Percentiles rank a stretch among this genome's conserved stretches.
Evolutionary conservation across 2,888 invertebrate species (phyloP).

Genomic region (Rhagonycha lutea): DNA sequence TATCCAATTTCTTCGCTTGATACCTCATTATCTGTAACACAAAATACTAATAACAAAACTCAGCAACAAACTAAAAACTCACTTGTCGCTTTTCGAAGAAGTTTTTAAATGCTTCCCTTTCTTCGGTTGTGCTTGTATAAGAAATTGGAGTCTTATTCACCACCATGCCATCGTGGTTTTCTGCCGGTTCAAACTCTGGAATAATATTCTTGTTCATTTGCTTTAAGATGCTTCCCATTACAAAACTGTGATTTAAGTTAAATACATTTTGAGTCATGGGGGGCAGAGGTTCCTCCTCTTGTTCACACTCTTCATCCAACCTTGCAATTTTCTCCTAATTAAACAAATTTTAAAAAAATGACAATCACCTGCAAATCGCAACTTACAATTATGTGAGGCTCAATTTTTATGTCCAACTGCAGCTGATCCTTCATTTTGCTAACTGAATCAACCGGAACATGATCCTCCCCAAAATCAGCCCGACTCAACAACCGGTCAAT

Average conservation of each 20-base stretch:
- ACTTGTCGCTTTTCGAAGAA: conserved; percentile 62
- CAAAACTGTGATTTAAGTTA: conserved; percentile 68
- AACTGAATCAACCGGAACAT: conserved; percentile 56
- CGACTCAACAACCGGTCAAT: conserved; percentile 63
- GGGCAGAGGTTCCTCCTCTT: conserved; percentile 58
- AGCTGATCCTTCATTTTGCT: conserved; percentile 48
- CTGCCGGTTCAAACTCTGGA: conserved; percentile 35
- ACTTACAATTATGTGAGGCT: conserved; percentile 57
- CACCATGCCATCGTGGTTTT: neutral
- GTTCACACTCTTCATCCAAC: conserved; percentile 35
- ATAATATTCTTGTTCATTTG: conserved; percentile 45
- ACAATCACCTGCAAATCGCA: neutral
- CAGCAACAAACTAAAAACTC: neutral
- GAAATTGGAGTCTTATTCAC: conserved; percentile 41
- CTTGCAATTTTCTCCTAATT: conserved; percentile 29
- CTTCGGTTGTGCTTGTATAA: conserved; percentile 45
- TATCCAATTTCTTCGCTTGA: conserved; percentile 37
- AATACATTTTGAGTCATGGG: conserved; percentile 72
- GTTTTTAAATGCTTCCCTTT: conserved; percentile 59
- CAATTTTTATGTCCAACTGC: conserved; percentile 57
- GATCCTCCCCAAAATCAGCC: conserved; percentile 74
- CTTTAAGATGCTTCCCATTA: conserved; percentile 58
- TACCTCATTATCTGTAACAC: conserved; percentile 40
- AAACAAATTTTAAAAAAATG: neutral
- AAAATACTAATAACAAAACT: neutral